Evolutionary conservation across 1,140 invertebrate genomes (phyloP), one percentile per base, ranked within the genome.

Genomic region (Drosophila kohkoa): DNA sequence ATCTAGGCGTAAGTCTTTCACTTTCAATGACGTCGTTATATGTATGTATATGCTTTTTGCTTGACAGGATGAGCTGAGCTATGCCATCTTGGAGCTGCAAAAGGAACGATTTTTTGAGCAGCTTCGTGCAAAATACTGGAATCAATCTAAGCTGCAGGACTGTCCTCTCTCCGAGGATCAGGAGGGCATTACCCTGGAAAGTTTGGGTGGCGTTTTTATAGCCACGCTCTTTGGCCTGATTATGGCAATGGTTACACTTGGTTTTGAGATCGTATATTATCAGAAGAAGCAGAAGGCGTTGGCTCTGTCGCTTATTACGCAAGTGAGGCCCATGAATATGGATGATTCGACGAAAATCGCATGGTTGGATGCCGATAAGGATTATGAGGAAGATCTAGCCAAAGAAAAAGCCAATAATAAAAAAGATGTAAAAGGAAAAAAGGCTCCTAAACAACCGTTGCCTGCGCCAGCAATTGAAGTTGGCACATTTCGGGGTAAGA

Each of bases 141-240:
- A 97, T 85, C 93, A 95, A 63, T 95, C 96, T 0, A 91, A 94
- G 0, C 94, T 95, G 70, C 94, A 94, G 0, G 92, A 94, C 6
- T 98, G 97, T 87, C 94, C 95, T 0, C 94, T 95, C 75, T 94
- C 94, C 2, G 96, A 97, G 60, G 96, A 98, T 73, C 96, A 95
- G 58, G 97, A 98, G 92, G 97, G 97, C 38, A 98, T 98, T 25
- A 97, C 97, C 0, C 91, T 98, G 2, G 96, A 97, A 77, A 97
- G 96, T 93, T 95, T 98, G 77, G 97, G 97, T 74, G 97, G 97
- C 5, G 97, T 98, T 2, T 98, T 98, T 80, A 98, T 98, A 73
- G 97, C 97, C 1, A 98, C 97, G 0, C 92, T 98, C 0, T 96
- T 97, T 83, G 97, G 97, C 0, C 92, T 98, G 3, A 95, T 95